Base-by-base conservation (phyloP, 2,113 vertebrate genomes). In the Phycodurus eques region DNA sequence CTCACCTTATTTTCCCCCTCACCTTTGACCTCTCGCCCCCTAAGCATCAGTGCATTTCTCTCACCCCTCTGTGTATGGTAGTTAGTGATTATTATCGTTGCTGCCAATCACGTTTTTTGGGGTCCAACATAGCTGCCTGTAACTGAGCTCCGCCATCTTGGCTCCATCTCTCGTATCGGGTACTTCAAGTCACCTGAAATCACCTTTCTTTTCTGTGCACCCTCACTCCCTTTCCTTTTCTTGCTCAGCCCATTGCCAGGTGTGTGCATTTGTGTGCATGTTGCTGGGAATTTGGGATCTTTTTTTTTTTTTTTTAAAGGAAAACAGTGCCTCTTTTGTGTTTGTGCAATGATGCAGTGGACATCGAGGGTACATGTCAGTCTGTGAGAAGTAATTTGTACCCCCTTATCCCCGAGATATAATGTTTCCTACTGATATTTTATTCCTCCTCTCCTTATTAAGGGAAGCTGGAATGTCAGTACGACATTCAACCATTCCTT, bases 351-450 rank as follows among this genome's bases (percentile, higher is more conserved):
- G 75, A 68, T 70, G 63, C 75, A 70, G 67, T 62, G 72, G 54
- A 44, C 67, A 70, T 63, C 20, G n/a, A 14, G 65, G 59, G 63
- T 78, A 74, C 83, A 82, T 87, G 85, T 91, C 85, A 75, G 78
- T 83, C 80, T 83, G 80, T 88, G 88, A 88, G 82, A 88, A 88
- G 80, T 85, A 72, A 92, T 88, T 91, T 90, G 86, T 90, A 85
- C 79, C 54, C 66, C 68, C 73, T 86, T 84, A 83, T 85, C 78
- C 74, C 72, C 27, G 60, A 68, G 64, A 79, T 88, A 87, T 87
- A 81, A 59, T 75, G 79, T 87, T 82, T 83, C 85, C 53, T 67
- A 54, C 33, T 80, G 68, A 73, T 80, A 81, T 83, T 78, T 74
- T 67, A 66, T 79, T 75, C 51, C 8, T 3, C 59, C 53, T 79